These are phyloP conservation scores for Seira ritae DNA, from an alignment of 2,888 invertebrate genomes.

Conservation along the genomic window DNA sequence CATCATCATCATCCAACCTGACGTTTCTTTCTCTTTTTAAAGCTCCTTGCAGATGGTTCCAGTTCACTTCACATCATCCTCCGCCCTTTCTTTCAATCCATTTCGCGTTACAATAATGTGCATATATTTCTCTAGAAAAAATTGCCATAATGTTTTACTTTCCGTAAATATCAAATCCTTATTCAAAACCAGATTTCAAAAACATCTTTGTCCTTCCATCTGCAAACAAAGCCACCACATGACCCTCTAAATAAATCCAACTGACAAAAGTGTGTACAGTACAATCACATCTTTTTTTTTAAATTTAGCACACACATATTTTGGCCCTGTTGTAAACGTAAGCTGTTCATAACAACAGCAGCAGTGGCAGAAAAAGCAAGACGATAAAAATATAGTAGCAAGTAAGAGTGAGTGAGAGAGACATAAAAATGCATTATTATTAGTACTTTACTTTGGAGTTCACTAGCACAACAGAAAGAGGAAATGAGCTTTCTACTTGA, in stretches of 20 bases:
- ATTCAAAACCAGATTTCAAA: background rate
- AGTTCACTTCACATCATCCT: constrained; percentile 54
- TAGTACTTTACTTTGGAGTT: constrained; percentile 46
- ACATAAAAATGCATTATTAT: no score
- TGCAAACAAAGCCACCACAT: no score
- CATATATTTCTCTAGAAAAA: no score
- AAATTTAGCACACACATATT: constrained; percentile 47
- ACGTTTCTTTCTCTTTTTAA: constrained; percentile 12
- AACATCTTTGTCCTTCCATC: constrained; percentile 60
- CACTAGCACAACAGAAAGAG: constrained; percentile 51
- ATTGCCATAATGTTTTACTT: no score
- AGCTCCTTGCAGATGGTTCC: constrained; percentile 31
- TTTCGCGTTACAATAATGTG: no score
- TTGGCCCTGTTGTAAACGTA: constrained; percentile 18
- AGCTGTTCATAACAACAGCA: no score
- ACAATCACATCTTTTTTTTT: constrained; percentile 52
- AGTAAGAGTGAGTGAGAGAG: no score
- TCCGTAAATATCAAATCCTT: background rate
- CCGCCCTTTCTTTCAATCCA: background rate
- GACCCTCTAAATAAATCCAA: background rate
- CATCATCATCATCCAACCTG: constrained; percentile 23
- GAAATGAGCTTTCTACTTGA: constrained; percentile 34
- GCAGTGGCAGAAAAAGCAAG: no score
- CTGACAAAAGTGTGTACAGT: constrained; percentile 10
- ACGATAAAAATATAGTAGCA: no score